phyloP scores from a whole-genome alignment of 1,140 invertebrate genomes.

The Anastrepha ludens region DNA sequence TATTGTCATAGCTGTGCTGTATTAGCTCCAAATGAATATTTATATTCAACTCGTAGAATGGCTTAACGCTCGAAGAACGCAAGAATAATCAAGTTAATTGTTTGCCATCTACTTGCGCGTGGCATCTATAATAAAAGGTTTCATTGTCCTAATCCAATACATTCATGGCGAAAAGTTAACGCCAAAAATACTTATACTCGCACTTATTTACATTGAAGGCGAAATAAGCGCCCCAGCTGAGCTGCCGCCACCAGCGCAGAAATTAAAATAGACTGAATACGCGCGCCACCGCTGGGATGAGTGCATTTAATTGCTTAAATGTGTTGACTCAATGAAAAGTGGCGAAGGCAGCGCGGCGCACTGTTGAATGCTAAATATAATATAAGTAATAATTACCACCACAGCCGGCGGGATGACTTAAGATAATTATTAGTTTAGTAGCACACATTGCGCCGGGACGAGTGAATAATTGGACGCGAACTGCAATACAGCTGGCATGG shows the following conservation, averaged over 20 bases:
- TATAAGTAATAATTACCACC: not conserved
- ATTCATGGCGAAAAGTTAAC: not conserved
- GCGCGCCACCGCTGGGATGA: not conserved
- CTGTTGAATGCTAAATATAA: not conserved
- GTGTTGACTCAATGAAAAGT: not conserved
- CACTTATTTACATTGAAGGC: not conserved
- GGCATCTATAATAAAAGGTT: not conserved
- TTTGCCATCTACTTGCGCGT: not conserved
- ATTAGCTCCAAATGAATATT: not conserved
- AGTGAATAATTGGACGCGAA: not conserved
- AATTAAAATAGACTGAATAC: not conserved
- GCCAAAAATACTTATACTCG: not conserved
- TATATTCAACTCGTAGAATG: not conserved
- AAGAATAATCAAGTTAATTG: not conserved
- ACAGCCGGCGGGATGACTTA: not conserved
- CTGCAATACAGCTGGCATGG: too few relatives aligned
- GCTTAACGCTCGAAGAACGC: not conserved
- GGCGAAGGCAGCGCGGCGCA: too few relatives aligned
- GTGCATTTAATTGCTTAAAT: slow-evolving; percentile 7
- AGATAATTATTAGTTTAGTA: slow-evolving; percentile 23
- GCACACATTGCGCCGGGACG: not conserved
- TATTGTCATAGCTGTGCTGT: not conserved
- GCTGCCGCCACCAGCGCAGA: not conserved
- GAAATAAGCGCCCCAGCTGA: not conserved
- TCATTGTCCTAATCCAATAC: slow-evolving; percentile 32